Evolutionary conservation across 2,797 vertebrate genomes (phyloP), one percentile per base, ranked within the genome.

Genomic region (Bradypodion ventrale): DNA sequence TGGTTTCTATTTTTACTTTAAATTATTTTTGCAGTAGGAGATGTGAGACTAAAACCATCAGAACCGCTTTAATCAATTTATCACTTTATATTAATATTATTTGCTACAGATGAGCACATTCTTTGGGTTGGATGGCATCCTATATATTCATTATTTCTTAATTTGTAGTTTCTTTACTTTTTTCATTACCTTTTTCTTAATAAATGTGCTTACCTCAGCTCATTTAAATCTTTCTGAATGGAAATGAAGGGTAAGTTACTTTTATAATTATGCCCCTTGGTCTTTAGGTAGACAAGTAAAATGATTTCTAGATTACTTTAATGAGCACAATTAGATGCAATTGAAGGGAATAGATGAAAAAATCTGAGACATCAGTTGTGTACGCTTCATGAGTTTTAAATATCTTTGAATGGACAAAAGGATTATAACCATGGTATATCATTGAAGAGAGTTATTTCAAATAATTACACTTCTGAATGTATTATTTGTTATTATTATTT

Each of bases 291-390:
- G 85, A 77, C 6, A 84, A 75, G 59, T 83, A 77, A 91, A 92
- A 91, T 83, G 76, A 85, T 66, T 86, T 91, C 49, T 78, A 56
- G 27, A 83, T 91, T 83, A 89, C 37, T 91, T 89, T 87, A 92
- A 92, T 66, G 52, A 88, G 29, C 21, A 84, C 84, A 90, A 83
- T 10, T 83, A 79, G 37, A 56, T 68, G 0, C 82, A 91, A 84
- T 0, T 37, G 46, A 86, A 87, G 23, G 40, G 78, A 91, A 76
- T 69, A 84, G 27, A 84, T 5, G 4, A 7, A 23, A 37, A 75
- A 62, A 46, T 62, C 12, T 88, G 44, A 82, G 83, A 56, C 66
- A 1, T 13, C 69, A 85, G 1, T 75, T 87, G 7, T 66, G 12
- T 52, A 13, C 74, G 42, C 32, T 89, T 77, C 44, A 62, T 73